Percentiles rank a stretch among this genome's conserved stretches.
Conservation (phyloP, 92 coral and sea anemone species). For the Siderastrea radians region DNA sequence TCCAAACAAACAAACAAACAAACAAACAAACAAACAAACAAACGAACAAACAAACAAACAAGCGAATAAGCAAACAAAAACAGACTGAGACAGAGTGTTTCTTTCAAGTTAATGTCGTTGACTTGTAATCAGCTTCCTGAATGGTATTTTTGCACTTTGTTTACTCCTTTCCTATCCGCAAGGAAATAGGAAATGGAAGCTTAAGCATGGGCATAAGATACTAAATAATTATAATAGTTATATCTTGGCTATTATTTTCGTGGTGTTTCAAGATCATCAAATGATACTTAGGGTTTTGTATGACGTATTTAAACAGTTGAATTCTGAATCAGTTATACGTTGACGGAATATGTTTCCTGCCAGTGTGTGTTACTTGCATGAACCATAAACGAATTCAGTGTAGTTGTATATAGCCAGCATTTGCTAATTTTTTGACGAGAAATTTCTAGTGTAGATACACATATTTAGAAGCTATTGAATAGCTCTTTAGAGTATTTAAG, state of each 20-base stretch:
- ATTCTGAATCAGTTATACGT: background rate
- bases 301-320: slow-evolving; percentile 36
- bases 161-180: too few species aligned
- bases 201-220: too few species aligned
- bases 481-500: slow-evolving; percentile 49
- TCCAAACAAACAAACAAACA: too few species aligned
- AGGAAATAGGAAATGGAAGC: too few species aligned
- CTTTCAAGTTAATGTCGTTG: too few species aligned
- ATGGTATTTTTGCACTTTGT: too few species aligned
- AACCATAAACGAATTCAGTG: background rate
- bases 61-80: too few species aligned
- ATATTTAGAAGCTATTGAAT: slow-evolving; percentile 57
- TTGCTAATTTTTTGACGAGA: slow-evolving; percentile 12
- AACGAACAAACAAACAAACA: too few species aligned
- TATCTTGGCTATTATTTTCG: background rate
- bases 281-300: background rate
- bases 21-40: too few species aligned
- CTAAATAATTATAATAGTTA: background rate
- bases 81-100: too few species aligned
- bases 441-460: slow-evolving; percentile 1
- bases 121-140: too few species aligned
- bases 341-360: background rate
- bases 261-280: background rate
- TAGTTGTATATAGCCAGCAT: background rate
- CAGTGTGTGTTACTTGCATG: too few species aligned